Base-by-base conservation (phyloP, 2,888 invertebrate species). In the Drosophila meridiana region DNA sequence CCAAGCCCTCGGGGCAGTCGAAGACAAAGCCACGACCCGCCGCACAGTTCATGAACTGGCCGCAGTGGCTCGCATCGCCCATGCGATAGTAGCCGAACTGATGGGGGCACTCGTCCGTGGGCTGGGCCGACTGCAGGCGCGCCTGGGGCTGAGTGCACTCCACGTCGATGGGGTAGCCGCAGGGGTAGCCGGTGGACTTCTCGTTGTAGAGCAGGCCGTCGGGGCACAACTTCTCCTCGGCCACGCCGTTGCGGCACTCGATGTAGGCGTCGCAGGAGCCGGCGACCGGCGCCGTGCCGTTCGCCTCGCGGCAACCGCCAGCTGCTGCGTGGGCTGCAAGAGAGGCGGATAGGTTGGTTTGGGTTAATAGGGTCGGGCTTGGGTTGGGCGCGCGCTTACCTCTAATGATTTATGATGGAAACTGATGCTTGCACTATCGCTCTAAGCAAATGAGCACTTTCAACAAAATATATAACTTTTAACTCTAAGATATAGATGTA, bases 81-180 rank as follows among this genome's bases (percentile, higher is more conserved):
- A 96, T 93, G 80, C 95, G 95, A 93, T 95, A 97, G 92, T 97
- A 96, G 0, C 97, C 97, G 86, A 96, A 97, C 91, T 97, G 97
- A 91, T 97, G 96, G 0, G 97, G 97, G 80, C 97, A 97, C 9
- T 96, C 96, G 0, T 95, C 96, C 0, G 96, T 96, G 0, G 97
- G 94, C 67, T 93, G 93, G 0, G 93, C 85, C 0, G 91, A 47
- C 79, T 93, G 97, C 63, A 95, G 93, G 38, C 94, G 94, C 6
- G 95, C 94, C 77, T 97, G 94, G 61, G 96, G 94, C 82, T 95
- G 96, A 4, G 94, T 9, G 90, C 98, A 98, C 74, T 96, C 94
- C 7, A 97, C 96, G 81, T 97, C 97, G 72, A 96, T 96, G 58
- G 97, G 97, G 93, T 97, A 98, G 85, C 96, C 96, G 90, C 98